Base-by-base conservation (phyloP, 1,140 invertebrate genomes). In the Solenopsis invicta region DNA sequence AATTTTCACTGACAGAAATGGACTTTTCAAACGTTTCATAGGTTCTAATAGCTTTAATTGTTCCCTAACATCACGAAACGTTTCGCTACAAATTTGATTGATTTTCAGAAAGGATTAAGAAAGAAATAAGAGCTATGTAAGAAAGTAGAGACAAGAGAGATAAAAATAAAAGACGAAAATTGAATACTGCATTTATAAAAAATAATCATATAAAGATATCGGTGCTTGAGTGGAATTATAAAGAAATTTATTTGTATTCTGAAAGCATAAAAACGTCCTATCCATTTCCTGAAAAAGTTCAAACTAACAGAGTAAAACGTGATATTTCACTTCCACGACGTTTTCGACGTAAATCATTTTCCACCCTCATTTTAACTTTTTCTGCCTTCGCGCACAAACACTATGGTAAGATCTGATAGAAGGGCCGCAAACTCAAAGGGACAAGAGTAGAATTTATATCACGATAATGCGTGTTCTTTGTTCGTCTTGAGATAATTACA, bases 391-490 rank as follows among this genome's bases (percentile, higher is more conserved):
- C 21, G 21, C 13, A 34, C n/a, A 29, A 69, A 71, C 21, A 37
- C 21, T 18, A 6, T 41, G 13, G 29, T 80, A 61, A 76, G 56
- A 76, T 29, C n/a, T 21, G 24, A 52, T 34, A 81, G 21, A 69
- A 45, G 6, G 3, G 16, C 21, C 54, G 16, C 78, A 41, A 41
- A 45, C 34, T 41, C 50, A 41, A 71, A 52, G 64, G 1, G 13
- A 81, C 34, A 69, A 69, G 50, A 71, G 37, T 21, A 18, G 21
- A 81, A 81, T 81, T 81, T 56, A 81, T 59, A 56, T 81, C 37
- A 56, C 50, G n/a, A 21, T 66, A 34, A 80, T 12, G 8, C 45
- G 54, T 56, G 29, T 29, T 29, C 29, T 24, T 52, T 54, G 48
- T 81, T 54, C 34, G n/a, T 34, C 50, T 56, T 29, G 52, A 54